Evolutionary conservation across 2,113 vertebrate species (phyloP), one percentile per base, ranked within the genome.

Genomic region (Lycocorax pyrrhopterus): DNA sequence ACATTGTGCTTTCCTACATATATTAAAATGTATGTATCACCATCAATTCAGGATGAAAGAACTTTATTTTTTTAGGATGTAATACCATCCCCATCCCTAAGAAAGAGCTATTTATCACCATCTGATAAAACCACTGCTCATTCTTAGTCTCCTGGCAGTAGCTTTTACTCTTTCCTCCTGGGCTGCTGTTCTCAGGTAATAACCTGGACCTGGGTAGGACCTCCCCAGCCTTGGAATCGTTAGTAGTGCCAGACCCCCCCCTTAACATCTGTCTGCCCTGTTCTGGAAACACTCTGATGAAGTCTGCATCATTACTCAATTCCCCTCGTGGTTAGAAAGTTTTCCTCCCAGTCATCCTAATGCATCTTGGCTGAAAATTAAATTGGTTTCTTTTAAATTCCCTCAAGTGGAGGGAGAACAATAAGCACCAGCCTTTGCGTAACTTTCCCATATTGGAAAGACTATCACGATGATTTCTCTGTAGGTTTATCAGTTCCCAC

Each of bases 381-480:
- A 93, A 97, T 95, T 95, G 95, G 90, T 97, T 97, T 92, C 92
- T 96, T 94, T 94, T 51, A 73, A 96, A 96, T 97, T 95, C 96
- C 95, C 95, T 71, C 83, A 92, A 95, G 96, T 94, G 64, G 64
- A 71, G 72, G 73, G 80, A 93, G 91, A 96, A 95, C 96, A 96
- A 94, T 87, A 64, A 96, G 93, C 91, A 94, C 93, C 91, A 95
- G 94, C 84, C 69, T 94, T 87, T 63, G 69, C 26, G 11, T 89
- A 95, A 90, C 76, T 59, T 90, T 88, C 94, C 84, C 56, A 81
- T 82, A 82, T 75, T 84, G 80, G 84, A 92, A 75, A 89, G 69
- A 87, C 93, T 68, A 94, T 68, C 89, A 86, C 0, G 0, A 59
- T 89, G 91, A 96, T 96, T 96, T 95, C 94, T 97, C 94, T 84